These are phyloP conservation scores for Guaruba guarouba DNA, from an alignment of 2,113 vertebrate species.

Conservation along the genomic window DNA sequence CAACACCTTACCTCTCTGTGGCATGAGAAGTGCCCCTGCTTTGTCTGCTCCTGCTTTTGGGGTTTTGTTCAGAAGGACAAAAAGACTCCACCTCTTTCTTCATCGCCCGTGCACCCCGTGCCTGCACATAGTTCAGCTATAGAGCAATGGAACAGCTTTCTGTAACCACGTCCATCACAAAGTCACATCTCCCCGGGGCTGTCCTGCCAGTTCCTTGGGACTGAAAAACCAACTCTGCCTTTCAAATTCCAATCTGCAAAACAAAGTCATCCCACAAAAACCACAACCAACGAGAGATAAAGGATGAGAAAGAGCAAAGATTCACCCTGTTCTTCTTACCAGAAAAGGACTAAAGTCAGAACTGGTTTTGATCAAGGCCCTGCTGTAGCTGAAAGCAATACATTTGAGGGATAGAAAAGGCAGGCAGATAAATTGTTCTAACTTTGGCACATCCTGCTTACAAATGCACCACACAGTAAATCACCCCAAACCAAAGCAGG, in stretches of 20 bases:
- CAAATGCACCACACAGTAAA: not conserved
- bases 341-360: not conserved
- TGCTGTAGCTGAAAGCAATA: not conserved
- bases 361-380: not conserved
- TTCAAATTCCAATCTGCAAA: not conserved
- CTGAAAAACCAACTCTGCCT: not conserved
- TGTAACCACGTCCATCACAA: not conserved
- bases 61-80: not conserved
- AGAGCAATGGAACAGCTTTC: not conserved
- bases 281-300: not conserved
- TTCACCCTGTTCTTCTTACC: not conserved
- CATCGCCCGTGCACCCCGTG: not conserved
- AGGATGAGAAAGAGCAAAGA: not conserved
- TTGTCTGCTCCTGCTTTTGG: not conserved
- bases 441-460: not conserved
- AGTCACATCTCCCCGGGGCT: not conserved
- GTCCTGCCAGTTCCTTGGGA: not conserved
- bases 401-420: not conserved
- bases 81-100: not conserved
- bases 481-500: not conserved
- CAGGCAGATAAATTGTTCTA: not conserved
- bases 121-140: rapidly evolving
- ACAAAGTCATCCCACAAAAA: not conserved
- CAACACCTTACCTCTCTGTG: not conserved
- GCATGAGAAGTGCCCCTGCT: not conserved